Evolutionary conservation across 2,113 vertebrate genomes (phyloP).

Genomic region (Glaucidium brasilianum): DNA sequence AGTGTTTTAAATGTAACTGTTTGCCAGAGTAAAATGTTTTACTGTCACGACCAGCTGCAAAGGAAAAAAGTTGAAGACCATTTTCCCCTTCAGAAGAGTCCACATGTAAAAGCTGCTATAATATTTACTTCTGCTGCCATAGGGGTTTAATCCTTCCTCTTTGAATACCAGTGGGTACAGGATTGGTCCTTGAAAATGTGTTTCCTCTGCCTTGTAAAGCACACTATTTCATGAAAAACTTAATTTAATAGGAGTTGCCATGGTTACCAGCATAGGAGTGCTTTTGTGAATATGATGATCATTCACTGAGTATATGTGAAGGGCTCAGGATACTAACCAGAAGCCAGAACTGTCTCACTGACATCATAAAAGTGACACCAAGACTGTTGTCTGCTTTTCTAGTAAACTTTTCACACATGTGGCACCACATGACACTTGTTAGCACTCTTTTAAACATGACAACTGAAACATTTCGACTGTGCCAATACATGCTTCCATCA

Average conservation of each 20-base stretch:
- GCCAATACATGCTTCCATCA: background rate
- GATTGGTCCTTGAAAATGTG: background rate
- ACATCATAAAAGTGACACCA: background rate
- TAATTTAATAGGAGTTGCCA: background rate
- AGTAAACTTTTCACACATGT: background rate
- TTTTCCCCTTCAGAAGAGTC: background rate
- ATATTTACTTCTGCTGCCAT: background rate
- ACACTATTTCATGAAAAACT: background rate
- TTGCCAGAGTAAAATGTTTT: conserved; percentile 10
- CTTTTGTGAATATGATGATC: background rate
- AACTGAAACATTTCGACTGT: background rate
- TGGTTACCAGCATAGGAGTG: background rate
- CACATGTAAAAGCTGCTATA: background rate
- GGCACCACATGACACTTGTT: background rate
- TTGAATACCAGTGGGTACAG: background rate
- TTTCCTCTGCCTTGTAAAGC: background rate
- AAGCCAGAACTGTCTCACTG: background rate
- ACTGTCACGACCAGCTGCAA: background rate
- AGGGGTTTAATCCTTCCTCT: background rate
- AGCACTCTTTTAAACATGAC: background rate
- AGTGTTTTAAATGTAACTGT: background rate
- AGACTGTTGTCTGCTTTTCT: background rate
- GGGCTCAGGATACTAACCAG: background rate
- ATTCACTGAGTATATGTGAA: background rate
- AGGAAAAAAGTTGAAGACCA: background rate